phyloP scores from a whole-genome alignment of 2,113 vertebrate species.

The Notothenia coriiceps region DNA sequence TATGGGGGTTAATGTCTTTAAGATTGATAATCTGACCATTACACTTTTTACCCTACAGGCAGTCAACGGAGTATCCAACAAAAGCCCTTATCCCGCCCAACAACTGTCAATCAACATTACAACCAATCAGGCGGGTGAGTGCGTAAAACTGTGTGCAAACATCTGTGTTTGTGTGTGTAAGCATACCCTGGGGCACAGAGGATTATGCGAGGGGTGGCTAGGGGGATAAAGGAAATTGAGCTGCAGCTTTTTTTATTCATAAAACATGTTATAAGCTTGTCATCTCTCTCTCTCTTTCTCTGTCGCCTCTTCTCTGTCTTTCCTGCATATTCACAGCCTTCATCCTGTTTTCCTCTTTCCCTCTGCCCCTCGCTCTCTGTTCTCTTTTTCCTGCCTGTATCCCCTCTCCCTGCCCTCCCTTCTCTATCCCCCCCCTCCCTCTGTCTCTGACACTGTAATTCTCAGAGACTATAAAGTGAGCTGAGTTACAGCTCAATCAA shows the following conservation, averaged over 20 bases:
- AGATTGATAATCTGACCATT: constrained; percentile 22
- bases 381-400: constrained; percentile 25
- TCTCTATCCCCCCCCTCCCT: constrained; percentile 12
- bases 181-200: constrained; percentile 50
- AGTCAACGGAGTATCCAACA: constrained; percentile 94
- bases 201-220: constrained; percentile 58
- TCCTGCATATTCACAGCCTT: constrained; percentile 57
- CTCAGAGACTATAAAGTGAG: constrained; percentile 69
- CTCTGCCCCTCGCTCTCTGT: constrained; percentile 6
- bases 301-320: constrained; percentile 6
- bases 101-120: constrained; percentile 97
- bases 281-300: constrained; percentile 45
- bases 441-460: constrained; percentile 57
- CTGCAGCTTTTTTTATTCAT: constrained; percentile 76
- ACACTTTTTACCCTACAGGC: constrained; percentile 83
- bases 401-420: constrained; percentile 28
- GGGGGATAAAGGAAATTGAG: constrained; percentile 76
- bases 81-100: constrained; percentile 95
- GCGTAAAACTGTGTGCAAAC: constrained; percentile 3
- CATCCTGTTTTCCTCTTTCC: constrained; percentile 34
- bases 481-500: constrained; percentile 71
- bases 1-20: neutral
- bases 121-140: constrained; percentile 98
- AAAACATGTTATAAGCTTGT: constrained; percentile 75
- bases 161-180: constrained; percentile 24